Evolutionary conservation across 2,888 invertebrate species (phyloP).

Genomic region (Sphinx pinastri): DNA sequence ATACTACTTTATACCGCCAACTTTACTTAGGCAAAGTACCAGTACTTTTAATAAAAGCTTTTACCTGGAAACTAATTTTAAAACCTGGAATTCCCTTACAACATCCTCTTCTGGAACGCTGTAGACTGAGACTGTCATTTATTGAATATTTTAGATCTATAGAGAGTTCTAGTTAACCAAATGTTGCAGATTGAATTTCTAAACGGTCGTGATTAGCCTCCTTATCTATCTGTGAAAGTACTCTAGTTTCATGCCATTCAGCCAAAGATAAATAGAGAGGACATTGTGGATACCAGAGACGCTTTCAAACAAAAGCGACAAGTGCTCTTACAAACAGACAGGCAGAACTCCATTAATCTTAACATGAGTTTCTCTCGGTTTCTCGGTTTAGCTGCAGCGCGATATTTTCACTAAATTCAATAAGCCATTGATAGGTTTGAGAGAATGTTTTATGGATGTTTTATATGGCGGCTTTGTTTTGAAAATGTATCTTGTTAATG

Average conservation of each 20-base stretch:
- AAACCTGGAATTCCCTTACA: too few species aligned
- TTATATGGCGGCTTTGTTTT: neutral
- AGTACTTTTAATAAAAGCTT: too few species aligned
- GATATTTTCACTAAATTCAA: constrained; percentile 9
- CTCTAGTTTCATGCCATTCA: neutral
- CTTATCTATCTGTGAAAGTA: constrained; percentile 3
- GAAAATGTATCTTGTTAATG: neutral
- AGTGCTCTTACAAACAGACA: neutral
- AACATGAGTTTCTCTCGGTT: constrained; percentile 4
- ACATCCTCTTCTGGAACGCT: too few species aligned
- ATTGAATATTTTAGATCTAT: neutral
- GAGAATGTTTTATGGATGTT: neutral
- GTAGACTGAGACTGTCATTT: too few species aligned
- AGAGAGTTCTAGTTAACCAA: neutral
- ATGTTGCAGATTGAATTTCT: neutral
- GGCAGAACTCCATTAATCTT: neutral
- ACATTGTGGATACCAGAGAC: neutral
- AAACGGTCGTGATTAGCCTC: neutral
- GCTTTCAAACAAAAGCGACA: constrained; percentile 2
- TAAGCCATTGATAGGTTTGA: neutral
- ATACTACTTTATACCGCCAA: too few species aligned
- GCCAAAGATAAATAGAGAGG: neutral
- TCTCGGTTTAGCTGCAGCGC: neutral
- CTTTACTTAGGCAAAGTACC: too few species aligned
- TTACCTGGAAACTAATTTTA: too few species aligned